phyloP scores from a whole-genome alignment of 2,797 vertebrate species.

The Alectoris magna region DNA sequence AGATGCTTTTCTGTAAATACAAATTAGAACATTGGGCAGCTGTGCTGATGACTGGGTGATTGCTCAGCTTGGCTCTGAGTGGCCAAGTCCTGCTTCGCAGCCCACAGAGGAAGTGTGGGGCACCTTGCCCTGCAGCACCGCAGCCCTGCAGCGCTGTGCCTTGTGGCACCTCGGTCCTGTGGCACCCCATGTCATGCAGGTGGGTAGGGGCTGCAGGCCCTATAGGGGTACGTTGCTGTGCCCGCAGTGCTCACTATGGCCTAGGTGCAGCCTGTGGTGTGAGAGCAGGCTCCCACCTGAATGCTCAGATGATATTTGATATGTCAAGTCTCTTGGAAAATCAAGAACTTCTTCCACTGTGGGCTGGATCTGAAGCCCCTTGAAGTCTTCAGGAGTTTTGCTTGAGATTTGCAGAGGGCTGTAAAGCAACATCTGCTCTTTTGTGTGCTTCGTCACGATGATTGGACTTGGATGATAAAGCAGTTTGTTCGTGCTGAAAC shows the following conservation, averaged over 20 bases:
- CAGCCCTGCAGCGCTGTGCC: not conserved
- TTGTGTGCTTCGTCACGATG: not conserved
- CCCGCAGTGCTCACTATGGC: not conserved
- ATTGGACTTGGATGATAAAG: not conserved
- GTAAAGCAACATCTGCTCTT: not conserved
- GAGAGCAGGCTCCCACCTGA: not conserved
- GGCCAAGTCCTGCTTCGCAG: not conserved
- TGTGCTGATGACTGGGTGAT: not conserved
- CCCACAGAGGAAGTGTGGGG: not conserved
- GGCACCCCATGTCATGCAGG: too few species aligned
- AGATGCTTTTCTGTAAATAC: not conserved
- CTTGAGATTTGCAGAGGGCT: conserved; percentile 8
- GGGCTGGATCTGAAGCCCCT: conserved; percentile 30
- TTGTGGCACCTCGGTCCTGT: too few species aligned
- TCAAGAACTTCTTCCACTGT: not conserved
- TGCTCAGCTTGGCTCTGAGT: not conserved
- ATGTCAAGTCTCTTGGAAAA: conserved; percentile 37
- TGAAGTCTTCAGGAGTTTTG: not conserved
- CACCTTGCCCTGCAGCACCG: rapidly evolving
- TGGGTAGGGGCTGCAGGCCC: not conserved
- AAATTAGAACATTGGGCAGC: not conserved
- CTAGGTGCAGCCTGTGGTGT: not conserved
- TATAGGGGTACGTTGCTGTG: not conserved
- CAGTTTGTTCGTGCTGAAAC: not conserved
- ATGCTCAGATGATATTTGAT: not conserved